A percentile compares a stretch with the other conserved stretches of the same genome.
These are phyloP conservation scores for Belonocnema kinseyi DNA, from an alignment of 1,140 invertebrate genomes.

Conservation along the genomic window DNA sequence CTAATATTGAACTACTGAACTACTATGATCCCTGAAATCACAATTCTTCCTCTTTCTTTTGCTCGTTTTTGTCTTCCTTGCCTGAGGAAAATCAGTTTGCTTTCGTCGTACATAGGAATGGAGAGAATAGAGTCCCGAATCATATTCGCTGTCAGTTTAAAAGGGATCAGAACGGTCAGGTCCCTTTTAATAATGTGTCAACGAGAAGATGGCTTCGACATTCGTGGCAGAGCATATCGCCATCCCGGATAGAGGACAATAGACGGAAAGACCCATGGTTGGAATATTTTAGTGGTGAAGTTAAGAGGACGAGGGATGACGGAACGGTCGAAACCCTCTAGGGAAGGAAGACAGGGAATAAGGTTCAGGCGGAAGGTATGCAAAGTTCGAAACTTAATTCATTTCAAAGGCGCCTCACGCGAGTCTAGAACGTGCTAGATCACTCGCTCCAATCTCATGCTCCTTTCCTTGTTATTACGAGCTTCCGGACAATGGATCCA, in stretches of 20 bases:
- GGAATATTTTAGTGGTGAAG: constrained; percentile 63
- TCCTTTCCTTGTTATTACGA: constrained; percentile 42
- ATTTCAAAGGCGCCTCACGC: constrained; percentile 68
- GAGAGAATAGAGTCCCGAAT: too few relatives aligned
- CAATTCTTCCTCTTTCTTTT: too few relatives aligned
- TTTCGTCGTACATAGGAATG: too few relatives aligned
- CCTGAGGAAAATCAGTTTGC: too few relatives aligned
- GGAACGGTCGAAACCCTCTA: constrained; percentile 45
- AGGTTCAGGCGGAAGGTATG: constrained; percentile 59
- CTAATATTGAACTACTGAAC: too few relatives aligned
- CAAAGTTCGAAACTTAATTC: constrained; percentile 69
- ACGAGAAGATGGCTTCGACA: constrained; percentile 53
- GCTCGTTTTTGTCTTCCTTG: too few relatives aligned
- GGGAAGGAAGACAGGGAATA: constrained; percentile 43
- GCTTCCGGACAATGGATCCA: constrained; percentile 45
- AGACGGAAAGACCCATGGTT: constrained; percentile 48
- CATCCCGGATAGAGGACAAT: constrained; percentile 54
- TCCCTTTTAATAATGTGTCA: constrained; percentile 66
- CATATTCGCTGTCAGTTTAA: constrained; percentile 32
- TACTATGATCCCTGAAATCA: too few relatives aligned
- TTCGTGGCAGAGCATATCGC: constrained; percentile 50
- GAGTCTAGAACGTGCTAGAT: constrained; percentile 63
- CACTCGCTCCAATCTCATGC: constrained; percentile 51
- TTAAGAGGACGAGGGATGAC: constrained; percentile 36
- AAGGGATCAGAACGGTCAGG: constrained; percentile 51